phyloP scores from a whole-genome alignment of 2,113 vertebrate species.

The Ictalurus furcatus region DNA sequence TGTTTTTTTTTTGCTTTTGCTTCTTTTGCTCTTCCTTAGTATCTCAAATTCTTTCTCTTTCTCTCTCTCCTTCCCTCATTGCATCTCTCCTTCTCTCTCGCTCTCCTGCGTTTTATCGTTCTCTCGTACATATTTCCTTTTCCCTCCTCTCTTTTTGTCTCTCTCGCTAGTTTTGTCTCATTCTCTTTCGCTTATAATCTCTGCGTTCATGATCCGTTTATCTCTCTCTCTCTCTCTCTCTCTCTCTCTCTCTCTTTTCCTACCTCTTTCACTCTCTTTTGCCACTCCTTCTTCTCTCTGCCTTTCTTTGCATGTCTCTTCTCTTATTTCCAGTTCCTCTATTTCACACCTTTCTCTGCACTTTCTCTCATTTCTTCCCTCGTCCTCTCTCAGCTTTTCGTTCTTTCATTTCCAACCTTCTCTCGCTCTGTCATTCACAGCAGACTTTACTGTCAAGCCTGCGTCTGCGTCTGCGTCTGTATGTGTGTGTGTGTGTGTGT shows the following conservation, averaged over 20 bases:
- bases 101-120: neutral
- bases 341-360: neutral
- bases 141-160: neutral
- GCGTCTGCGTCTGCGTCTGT: neutral
- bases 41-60: neutral
- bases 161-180: neutral
- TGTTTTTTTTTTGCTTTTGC: neutral
- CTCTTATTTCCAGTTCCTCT: no score
- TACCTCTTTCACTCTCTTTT: neutral
- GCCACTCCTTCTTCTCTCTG: neutral
- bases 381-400: neutral
- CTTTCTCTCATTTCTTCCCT: neutral
- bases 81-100: neutral
- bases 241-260: neutral
- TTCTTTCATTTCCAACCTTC: neutral
- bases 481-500: neutral
- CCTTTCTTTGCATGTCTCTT: neutral
- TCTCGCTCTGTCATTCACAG: neutral
- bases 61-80: neutral
- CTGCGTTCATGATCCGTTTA: neutral
- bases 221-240: neutral
- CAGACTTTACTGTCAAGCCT: neutral
- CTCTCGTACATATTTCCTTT: neutral
- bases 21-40: neutral
- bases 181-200: neutral